Conservation (phyloP, 2,113 vertebrate species). For the Paracanthobrama guichenoti region DNA sequence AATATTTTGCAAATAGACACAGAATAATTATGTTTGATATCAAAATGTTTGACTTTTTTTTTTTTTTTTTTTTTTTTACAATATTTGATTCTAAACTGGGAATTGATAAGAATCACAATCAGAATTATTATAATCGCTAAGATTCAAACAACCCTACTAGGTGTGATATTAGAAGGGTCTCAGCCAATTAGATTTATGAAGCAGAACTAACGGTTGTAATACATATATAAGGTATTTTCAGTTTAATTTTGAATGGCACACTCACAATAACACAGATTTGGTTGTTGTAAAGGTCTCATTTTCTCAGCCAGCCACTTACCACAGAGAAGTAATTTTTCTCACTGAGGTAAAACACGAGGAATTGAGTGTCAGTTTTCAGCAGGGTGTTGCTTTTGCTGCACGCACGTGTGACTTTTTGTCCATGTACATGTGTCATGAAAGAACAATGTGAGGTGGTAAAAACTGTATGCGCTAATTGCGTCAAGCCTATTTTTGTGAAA, state of each 20-base stretch:
- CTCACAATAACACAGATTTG: neutral
- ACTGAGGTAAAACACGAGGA: neutral
- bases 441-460: neutral
- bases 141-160: too few species aligned
- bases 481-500: slow-evolving; percentile 15
- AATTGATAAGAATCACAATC: too few species aligned
- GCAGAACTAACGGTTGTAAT: too few species aligned
- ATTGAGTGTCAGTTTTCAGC: slow-evolving; percentile 20
- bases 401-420: neutral
- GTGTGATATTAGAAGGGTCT: too few species aligned
- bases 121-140: too few species aligned
- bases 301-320: slow-evolving; percentile 31
- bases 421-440: neutral
- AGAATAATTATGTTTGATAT: too few species aligned
- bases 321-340: slow-evolving; percentile 35
- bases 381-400: slow-evolving; percentile 24
- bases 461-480: slow-evolving; percentile 13
- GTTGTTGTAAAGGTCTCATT: slow-evolving; percentile 6
- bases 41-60: too few species aligned
- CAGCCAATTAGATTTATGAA: too few species aligned
- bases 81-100: too few species aligned
- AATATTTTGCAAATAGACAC: too few species aligned
- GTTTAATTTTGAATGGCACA: neutral
- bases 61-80: too few species aligned
- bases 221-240: neutral